These are phyloP conservation scores for Halcyon senegalensis DNA, from an alignment of 2,113 vertebrate genomes.

Conservation along the genomic window DNA sequence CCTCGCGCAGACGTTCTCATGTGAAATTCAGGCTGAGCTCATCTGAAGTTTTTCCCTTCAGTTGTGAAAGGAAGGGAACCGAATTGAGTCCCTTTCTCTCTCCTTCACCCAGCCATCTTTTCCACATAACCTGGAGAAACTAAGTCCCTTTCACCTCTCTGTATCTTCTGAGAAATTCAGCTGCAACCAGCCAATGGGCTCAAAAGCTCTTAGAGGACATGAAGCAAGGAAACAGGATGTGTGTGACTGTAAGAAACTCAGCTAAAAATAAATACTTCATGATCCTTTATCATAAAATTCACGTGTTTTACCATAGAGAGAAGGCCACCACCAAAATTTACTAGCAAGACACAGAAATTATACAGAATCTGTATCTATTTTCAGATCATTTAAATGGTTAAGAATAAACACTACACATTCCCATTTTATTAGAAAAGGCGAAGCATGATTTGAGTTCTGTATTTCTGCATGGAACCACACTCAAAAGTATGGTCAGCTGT, in stretches of 20 bases:
- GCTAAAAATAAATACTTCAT: background rate
- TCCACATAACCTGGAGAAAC: background rate
- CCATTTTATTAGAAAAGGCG: background rate
- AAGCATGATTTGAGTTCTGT: background rate
- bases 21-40: background rate
- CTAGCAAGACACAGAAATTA: background rate
- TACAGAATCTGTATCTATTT: background rate
- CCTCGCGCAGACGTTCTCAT: rapidly evolving
- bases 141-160: background rate
- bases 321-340: background rate
- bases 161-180: background rate
- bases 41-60: background rate
- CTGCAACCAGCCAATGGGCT: background rate
- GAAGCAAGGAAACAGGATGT: background rate
- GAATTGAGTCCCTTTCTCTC: background rate
- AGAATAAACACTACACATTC: background rate
- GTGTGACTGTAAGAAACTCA: background rate
- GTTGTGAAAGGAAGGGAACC: background rate
- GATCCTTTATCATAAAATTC: background rate
- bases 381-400: background rate
- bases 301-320: background rate
- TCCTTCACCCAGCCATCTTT: background rate
- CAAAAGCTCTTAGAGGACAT: background rate
- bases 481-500: background rate
- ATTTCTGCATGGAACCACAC: background rate